Evolutionary conservation across 2,797 vertebrate genomes (phyloP).

Genomic region (Typhlichthys subterraneus): DNA sequence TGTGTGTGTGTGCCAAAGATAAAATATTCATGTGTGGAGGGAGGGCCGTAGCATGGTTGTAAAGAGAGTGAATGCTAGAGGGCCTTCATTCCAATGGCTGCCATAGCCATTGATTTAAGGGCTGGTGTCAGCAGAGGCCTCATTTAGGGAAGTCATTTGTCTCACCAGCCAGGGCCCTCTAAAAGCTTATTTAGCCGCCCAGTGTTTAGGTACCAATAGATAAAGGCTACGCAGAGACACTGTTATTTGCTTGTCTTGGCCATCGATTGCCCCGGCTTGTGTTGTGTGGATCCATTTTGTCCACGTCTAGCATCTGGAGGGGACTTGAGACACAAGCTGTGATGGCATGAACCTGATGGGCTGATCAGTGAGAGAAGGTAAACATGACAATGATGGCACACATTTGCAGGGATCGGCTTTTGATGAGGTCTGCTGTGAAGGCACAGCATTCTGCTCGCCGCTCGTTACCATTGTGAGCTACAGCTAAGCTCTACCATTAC

Average conservation of each 20-base stretch:
- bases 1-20: constrained; percentile 31
- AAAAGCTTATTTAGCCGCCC: constrained; percentile 67
- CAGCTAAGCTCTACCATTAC: constrained; percentile 23
- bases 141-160: constrained; percentile 66
- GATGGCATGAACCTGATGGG: constrained; percentile 30
- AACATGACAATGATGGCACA: constrained; percentile 21
- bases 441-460: constrained; percentile 4
- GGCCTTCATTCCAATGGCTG: constrained; percentile 64
- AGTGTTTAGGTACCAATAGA: constrained; percentile 45
- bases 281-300: constrained; percentile 40
- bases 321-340: constrained; percentile 18
- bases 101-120: constrained; percentile 68
- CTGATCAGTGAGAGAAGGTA: constrained; percentile 29
- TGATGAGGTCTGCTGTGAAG: constrained; percentile 27
- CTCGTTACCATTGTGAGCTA: constrained; percentile 35
- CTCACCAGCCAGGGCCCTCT: constrained; percentile 57
- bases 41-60: constrained; percentile 32
- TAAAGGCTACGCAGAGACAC: constrained; percentile 33
- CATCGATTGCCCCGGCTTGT: constrained; percentile 62
- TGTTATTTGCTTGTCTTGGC: constrained; percentile 52
- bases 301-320: constrained; percentile 25
- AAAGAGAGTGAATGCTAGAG: constrained; percentile 53
- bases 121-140: constrained; percentile 59
- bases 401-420: constrained; percentile 14
- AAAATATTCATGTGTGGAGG: constrained; percentile 66